phyloP scores from a whole-genome alignment of 2,113 vertebrate species.

The human (Homo sapiens) region GRCh38 chr17:32204501-32205000 shows the following conservation, averaged over 20 bases:
- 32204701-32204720: neutral
- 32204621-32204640: neutral
- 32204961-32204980: no score
- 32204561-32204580: slow-evolving; percentile 18
- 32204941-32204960: no score
- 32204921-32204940: neutral
- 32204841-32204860: no score
- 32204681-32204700: slow-evolving; percentile 22
- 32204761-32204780: neutral
- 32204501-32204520: no score
- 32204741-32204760: neutral
- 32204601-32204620: slow-evolving; percentile 18
- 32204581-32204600: neutral
- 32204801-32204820: neutral
- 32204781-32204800: neutral
- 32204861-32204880: no score
- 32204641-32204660: neutral
- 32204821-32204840: no score
- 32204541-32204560: no score
- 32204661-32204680: neutral
- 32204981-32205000: no score
- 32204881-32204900: no score
- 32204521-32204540: no score
- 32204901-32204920: neutral
- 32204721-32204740: neutral